Conservation (phyloP, 2,797 vertebrate species). For the Bradypodion pumilum region DNA sequence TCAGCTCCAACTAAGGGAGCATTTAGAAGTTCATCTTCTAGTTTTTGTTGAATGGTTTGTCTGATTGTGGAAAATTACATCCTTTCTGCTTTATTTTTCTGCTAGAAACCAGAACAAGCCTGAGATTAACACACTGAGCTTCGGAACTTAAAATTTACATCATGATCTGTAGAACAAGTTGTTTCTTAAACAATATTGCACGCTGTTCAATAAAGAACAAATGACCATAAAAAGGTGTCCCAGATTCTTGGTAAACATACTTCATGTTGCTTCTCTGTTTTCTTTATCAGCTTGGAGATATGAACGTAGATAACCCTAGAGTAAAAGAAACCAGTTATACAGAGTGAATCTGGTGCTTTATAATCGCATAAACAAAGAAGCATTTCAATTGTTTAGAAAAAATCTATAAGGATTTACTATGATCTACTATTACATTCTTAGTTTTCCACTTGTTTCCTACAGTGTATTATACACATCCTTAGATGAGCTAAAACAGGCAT, state of each 20-base stretch:
- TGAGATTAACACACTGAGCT: no score
- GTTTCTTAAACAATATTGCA: not conserved
- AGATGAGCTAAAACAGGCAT: not conserved
- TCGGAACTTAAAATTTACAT: not conserved
- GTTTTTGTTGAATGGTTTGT: not conserved
- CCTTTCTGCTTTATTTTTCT: not conserved
- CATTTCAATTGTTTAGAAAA: not conserved
- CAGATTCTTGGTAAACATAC: not conserved
- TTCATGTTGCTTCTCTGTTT: constrained; percentile 5
- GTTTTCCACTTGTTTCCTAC: not conserved
- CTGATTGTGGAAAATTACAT: not conserved
- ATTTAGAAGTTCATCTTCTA: not conserved
- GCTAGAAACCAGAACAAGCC: not conserved
- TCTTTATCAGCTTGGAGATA: constrained; percentile 19
- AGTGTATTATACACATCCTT: not conserved
- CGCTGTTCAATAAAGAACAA: not conserved
- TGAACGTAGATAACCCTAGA: constrained; percentile 1
- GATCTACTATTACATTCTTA: no score
- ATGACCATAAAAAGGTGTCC: not conserved
- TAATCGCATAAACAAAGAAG: not conserved
- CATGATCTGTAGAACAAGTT: not conserved
- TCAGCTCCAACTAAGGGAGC: not conserved
- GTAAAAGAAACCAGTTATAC: not conserved
- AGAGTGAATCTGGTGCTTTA: not conserved
- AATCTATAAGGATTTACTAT: not conserved